These are phyloP conservation scores for Dromococcyx pavoninus DNA, from an alignment of 2,797 vertebrate species.

Conservation along the genomic window DNA sequence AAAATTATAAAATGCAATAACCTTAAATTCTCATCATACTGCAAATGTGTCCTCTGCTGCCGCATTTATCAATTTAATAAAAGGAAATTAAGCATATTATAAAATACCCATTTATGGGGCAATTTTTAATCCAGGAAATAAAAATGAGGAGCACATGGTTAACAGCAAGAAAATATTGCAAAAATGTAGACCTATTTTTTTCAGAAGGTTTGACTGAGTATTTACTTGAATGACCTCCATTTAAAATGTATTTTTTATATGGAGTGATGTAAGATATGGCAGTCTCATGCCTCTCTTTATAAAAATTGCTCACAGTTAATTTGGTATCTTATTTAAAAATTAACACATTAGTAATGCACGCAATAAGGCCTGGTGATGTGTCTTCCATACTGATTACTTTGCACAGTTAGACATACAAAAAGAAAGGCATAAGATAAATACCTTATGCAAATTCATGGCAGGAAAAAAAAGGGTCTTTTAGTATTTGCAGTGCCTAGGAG, in stretches of 20 bases:
- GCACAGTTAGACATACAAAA: constrained; percentile 51
- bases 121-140: constrained; percentile 78
- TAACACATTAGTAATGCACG: constrained; percentile 64
- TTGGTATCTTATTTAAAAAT: constrained; percentile 65
- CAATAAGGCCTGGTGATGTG: constrained; percentile 44
- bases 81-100: constrained; percentile 89
- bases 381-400: constrained; percentile 61
- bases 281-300: constrained; percentile 48
- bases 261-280: constrained; percentile 48
- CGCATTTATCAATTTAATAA: constrained; percentile 93
- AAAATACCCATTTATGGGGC: constrained; percentile 85
- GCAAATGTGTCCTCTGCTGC: constrained; percentile 84
- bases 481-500: neutral
- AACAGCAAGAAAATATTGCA: constrained; percentile 67
- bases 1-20: constrained; percentile 92
- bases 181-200: constrained; percentile 63
- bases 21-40: constrained; percentile 87
- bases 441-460: constrained; percentile 52
- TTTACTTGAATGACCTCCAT: constrained; percentile 66
- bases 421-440: constrained; percentile 53
- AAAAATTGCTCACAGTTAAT: constrained; percentile 67
- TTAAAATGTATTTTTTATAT: constrained; percentile 67
- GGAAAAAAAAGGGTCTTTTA: neutral
- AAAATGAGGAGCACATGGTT: constrained; percentile 77
- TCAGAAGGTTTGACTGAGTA: constrained; percentile 66